Conservation (phyloP, 2,797 vertebrate species). For the Pelodytes ibericus region DNA sequence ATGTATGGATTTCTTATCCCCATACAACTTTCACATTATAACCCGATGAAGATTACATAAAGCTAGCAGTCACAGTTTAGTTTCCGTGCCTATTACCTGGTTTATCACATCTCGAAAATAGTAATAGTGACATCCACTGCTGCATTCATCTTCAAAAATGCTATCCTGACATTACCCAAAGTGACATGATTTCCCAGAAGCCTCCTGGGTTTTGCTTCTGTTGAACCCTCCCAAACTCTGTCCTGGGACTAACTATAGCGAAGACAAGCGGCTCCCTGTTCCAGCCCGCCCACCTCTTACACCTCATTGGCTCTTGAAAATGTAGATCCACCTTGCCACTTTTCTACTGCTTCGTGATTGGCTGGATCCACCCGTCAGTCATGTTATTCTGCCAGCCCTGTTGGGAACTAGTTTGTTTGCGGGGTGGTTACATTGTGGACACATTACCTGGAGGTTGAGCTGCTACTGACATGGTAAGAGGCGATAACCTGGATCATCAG, state of each 20-base stretch:
- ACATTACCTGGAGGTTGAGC: background rate
- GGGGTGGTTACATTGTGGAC: conserved; percentile 5
- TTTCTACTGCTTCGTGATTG: background rate
- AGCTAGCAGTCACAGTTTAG: too few relatives aligned
- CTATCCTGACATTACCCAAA: too few relatives aligned
- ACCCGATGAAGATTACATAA: too few relatives aligned
- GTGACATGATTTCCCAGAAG: conserved; percentile 31
- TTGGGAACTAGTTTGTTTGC: conserved; percentile 47
- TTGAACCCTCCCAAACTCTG: conserved; percentile 19
- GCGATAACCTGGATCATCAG: too few relatives aligned
- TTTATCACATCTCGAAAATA: too few relatives aligned
- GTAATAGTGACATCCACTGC: too few relatives aligned
- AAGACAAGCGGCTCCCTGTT: background rate
- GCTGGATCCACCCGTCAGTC: background rate
- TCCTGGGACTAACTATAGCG: conserved; percentile 24
- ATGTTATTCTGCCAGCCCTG: background rate
- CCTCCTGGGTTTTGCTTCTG: background rate
- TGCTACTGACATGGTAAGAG: background rate
- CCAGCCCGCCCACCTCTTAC: background rate
- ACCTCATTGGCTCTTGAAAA: background rate
- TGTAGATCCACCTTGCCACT: background rate
- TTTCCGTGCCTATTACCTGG: too few relatives aligned
- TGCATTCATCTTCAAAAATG: too few relatives aligned
- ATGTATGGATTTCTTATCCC: too few relatives aligned
- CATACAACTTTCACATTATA: too few relatives aligned